phyloP scores from a whole-genome alignment of 2,888 invertebrate species.

The Elysia crispata region DNA sequence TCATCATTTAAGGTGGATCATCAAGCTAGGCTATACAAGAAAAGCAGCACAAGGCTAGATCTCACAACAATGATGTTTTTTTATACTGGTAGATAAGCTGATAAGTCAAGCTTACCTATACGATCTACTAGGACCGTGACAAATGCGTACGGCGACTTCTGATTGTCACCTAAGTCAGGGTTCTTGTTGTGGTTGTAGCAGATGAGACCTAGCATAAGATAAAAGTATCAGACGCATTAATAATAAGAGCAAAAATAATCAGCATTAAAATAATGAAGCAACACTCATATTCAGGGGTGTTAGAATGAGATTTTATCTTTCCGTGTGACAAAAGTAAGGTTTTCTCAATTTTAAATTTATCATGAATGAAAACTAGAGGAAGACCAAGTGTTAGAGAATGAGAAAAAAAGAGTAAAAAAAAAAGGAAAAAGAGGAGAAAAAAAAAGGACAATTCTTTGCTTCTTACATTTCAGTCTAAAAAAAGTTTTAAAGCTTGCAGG shows the following conservation, averaged over 20 bases:
- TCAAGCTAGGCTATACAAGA: not conserved
- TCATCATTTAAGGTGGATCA: too few species aligned
- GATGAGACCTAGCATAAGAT: conserved; percentile 82
- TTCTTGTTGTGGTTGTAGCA: conserved; percentile 84
- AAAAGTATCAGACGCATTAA: too few species aligned
- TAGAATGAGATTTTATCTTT: too few species aligned
- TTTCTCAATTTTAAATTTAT: too few species aligned
- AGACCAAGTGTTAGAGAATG: not conserved
- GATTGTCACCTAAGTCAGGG: conserved; percentile 66
- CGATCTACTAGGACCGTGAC: conserved; percentile 87
- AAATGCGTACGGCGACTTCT: conserved; percentile 79
- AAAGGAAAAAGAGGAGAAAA: not conserved
- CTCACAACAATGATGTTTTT: too few species aligned
- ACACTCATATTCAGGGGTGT: too few species aligned
- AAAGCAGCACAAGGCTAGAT: not conserved
- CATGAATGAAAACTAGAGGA: too few species aligned
- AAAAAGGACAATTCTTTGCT: too few species aligned
- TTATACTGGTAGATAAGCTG: too few species aligned
- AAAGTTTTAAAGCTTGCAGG: not conserved
- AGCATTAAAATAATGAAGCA: too few species aligned
- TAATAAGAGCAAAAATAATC: too few species aligned
- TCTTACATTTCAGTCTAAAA: not conserved
- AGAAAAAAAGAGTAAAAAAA: not conserved
- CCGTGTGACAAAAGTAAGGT: too few species aligned
- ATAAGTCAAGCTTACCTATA: conserved; percentile 78